Evolutionary conservation across 1,140 invertebrate species (phyloP), one percentile per base, ranked within the genome.

Genomic region (Eufriesea mexicana): DNA sequence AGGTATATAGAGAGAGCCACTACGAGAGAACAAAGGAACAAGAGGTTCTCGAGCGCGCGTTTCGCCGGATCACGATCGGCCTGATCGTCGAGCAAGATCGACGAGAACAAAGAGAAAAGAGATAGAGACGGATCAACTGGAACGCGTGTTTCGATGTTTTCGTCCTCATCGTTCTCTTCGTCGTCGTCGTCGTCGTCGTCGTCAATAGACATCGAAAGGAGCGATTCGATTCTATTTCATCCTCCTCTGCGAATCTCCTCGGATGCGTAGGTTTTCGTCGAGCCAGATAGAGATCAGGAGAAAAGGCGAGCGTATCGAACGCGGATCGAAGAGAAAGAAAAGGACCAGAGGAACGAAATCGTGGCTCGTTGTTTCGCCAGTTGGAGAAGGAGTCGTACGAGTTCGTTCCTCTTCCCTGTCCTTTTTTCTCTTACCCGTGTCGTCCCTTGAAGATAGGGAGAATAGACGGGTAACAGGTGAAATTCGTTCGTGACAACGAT

Each of bases 181-280:
- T 72, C 49, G 47, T 51, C 25, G 68, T 45, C 67, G 54, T 68
- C 35, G 47, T 59, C 77, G 55, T 73, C 20, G 42, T 49, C 66
- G 57, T 67, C 83, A 67, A 64, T 25, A 47, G 51, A 66, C 70
- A 54, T 64, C 70, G 62, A 49, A 67, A 61, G 72, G 18, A 67
- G 28, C 85, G 75, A 84, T 68, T 71, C 75, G 76, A 84, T 86
- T 79, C 78, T 71, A 75, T 76, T 74, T 84, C 86, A 81, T 77
- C 72, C 66, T 79, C 77, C 66, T 79, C 61, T 68, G 73, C 74
- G 82, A 82, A 62, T 61, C 66, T 67, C 81, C 57, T 73, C 72
- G 55, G 47, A 45, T 20, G 67, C 74, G 54, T 61, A 51, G 74
- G 76, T 62, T 81, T 64, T 67, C 75, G 49, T 73, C 64, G 28